Conservation (phyloP, 2,113 vertebrate genomes). For the Conger conger region DNA sequence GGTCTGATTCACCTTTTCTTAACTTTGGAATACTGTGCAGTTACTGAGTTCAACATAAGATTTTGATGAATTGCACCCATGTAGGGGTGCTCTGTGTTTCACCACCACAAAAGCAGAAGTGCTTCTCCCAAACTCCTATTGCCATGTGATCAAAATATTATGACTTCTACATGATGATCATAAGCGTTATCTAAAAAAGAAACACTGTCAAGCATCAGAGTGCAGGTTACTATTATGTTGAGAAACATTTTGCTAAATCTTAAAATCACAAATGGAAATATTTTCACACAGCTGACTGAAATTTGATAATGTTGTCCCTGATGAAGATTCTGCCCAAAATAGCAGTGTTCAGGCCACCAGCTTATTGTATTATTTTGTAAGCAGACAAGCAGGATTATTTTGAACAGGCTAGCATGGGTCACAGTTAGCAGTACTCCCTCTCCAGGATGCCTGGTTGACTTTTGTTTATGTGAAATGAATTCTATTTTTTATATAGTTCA, state of each 20-base stretch:
- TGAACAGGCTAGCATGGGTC: neutral
- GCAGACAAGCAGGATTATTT: neutral
- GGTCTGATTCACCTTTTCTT: neutral
- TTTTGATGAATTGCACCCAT: neutral
- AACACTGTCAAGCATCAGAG: neutral
- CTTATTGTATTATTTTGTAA: neutral
- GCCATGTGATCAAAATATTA: neutral
- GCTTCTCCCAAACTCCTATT: neutral
- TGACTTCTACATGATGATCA: neutral
- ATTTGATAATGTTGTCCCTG: neutral
- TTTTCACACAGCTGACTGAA: conserved; percentile 7
- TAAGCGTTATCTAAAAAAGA: neutral
- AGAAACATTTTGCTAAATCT: neutral
- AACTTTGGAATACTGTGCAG: neutral
- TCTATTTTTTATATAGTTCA: neutral
- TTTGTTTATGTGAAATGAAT: conserved; percentile 1
- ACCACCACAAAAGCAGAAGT: neutral
- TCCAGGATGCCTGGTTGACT: neutral
- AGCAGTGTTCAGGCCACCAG: neutral
- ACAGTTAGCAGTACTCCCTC: neutral
- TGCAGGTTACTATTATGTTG: neutral
- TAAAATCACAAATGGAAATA: conserved; percentile 5
- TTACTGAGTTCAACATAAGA: too few relatives aligned
- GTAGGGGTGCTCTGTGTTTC: neutral
- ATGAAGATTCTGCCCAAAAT: neutral